These are phyloP conservation scores for Amia ocellicauda DNA, from an alignment of 2,113 vertebrate species.

Conservation along the genomic window DNA sequence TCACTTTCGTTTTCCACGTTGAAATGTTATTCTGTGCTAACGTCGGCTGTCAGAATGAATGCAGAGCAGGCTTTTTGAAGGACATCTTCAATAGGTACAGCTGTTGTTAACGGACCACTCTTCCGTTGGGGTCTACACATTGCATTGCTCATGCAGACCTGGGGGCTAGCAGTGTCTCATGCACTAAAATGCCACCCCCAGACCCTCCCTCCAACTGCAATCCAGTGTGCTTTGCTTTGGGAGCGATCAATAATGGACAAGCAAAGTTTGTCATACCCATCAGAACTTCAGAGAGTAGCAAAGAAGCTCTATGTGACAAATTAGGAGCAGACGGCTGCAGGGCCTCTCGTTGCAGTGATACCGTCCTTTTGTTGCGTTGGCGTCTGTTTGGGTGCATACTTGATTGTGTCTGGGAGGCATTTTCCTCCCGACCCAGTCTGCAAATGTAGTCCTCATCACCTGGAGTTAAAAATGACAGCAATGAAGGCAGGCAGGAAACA, in stretches of 20 bases:
- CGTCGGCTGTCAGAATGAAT: too few species aligned
- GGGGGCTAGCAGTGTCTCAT: not conserved
- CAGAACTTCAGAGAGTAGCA: constrained; percentile 34
- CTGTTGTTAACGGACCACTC: too few species aligned
- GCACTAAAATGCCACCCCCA: not conserved
- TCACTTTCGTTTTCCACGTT: too few species aligned
- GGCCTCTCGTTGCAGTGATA: constrained; percentile 30
- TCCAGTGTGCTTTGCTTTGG: not conserved
- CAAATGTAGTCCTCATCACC: constrained; percentile 61
- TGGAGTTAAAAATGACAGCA: constrained; percentile 79
- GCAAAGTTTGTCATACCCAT: constrained; percentile 16
- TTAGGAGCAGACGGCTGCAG: constrained; percentile 24
- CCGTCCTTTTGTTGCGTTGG: constrained; percentile 1
- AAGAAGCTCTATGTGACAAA: constrained; percentile 38
- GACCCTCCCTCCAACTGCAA: not conserved
- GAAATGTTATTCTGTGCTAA: too few species aligned
- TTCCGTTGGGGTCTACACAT: too few species aligned
- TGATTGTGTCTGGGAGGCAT: constrained; percentile 40
- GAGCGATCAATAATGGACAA: constrained; percentile 24
- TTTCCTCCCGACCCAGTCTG: constrained; percentile 35
- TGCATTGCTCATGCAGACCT: too few species aligned
- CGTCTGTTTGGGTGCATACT: constrained; percentile 32
- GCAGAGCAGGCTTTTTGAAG: too few species aligned
- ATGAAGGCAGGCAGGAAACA: constrained; percentile 68
- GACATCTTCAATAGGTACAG: too few species aligned